phyloP scores from a whole-genome alignment of 1,140 invertebrate species.

The Chironomus tepperi region DNA sequence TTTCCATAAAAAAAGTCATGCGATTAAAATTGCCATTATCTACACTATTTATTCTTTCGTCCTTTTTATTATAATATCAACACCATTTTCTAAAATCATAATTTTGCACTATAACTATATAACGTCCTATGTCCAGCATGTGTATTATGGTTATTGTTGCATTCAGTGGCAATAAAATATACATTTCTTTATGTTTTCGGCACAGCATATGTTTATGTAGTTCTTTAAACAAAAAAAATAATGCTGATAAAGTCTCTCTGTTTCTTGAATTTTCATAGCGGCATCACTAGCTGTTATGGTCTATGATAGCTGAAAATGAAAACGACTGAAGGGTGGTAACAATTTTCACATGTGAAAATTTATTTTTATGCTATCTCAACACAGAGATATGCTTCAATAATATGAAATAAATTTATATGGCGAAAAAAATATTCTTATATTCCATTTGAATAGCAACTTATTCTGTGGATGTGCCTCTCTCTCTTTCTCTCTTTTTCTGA shows the following conservation, averaged over 20 bases:
- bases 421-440: background rate
- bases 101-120: background rate
- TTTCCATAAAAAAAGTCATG: background rate
- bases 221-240: constrained; percentile 13
- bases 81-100: background rate
- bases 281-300: background rate
- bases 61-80: background rate
- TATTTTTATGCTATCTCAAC: constrained; percentile 7
- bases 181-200: constrained; percentile 18
- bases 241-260: constrained; percentile 4
- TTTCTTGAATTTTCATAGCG: background rate
- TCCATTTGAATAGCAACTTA: background rate
- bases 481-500: background rate
- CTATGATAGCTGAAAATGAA: too few species aligned
- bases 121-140: constrained; percentile 4
- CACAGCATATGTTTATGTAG: background rate
- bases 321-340: background rate
- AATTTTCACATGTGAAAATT: constrained; percentile 20
- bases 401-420: constrained; percentile 6
- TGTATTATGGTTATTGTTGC: constrained; percentile 22
- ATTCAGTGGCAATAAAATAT: background rate
- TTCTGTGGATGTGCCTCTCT: too few species aligned
- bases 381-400: background rate
- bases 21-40: background rate
- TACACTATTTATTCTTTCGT: background rate